Percentiles rank a stretch among this genome's conserved stretches.
These are phyloP conservation scores for Tenebrio molitor DNA, from an alignment of 1,140 invertebrate species.

Conservation along the genomic window DNA sequence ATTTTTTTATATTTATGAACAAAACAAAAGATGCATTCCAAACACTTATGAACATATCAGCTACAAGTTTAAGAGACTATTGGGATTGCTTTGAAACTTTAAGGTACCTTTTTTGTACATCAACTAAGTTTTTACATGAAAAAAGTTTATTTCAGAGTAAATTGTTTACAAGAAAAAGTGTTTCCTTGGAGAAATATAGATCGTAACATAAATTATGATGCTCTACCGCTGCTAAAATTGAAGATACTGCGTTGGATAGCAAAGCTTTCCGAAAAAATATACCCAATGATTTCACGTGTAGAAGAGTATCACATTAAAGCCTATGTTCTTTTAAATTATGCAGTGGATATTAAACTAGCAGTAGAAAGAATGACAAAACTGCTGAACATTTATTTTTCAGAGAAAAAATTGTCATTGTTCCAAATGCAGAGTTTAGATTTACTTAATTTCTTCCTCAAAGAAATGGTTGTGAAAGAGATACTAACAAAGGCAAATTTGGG, in stretches of 20 bases:
- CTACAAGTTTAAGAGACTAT: conserved; percentile 6
- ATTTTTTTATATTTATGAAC: conserved; percentile 22
- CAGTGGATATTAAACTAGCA: conserved; percentile 58
- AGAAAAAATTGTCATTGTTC: conserved; percentile 54
- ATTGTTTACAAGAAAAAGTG: conserved; percentile 58
- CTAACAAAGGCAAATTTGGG: conserved; percentile 56
- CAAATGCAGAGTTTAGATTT: conserved; percentile 58
- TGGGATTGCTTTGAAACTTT: conserved; percentile 48
- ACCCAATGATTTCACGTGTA: conserved; percentile 50
- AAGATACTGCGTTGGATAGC: conserved; percentile 58
- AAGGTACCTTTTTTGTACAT: too few species aligned
- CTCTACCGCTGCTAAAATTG: conserved; percentile 51
- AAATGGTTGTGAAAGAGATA: conserved; percentile 56
- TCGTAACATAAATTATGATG: conserved; percentile 55
- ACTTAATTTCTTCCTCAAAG: conserved; percentile 60
- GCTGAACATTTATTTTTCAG: conserved; percentile 47
- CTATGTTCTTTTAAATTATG: conserved; percentile 57
- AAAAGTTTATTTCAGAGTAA: conserved; percentile 48
- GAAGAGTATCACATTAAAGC: conserved; percentile 58
- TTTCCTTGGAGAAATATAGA: conserved; percentile 59
- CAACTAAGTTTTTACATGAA: conserved; percentile 1
- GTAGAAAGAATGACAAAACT: conserved; percentile 54
- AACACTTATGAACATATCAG: conserved; percentile 23
- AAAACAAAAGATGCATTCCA: conserved; percentile 20
- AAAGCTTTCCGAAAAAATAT: conserved; percentile 59